A percentile compares a stretch with the other conserved stretches of the same genome.
These are phyloP conservation scores for Desmophyllum pertusum DNA, from an alignment of 92 coral and sea anemone genomes.

Conservation along the genomic window DNA sequence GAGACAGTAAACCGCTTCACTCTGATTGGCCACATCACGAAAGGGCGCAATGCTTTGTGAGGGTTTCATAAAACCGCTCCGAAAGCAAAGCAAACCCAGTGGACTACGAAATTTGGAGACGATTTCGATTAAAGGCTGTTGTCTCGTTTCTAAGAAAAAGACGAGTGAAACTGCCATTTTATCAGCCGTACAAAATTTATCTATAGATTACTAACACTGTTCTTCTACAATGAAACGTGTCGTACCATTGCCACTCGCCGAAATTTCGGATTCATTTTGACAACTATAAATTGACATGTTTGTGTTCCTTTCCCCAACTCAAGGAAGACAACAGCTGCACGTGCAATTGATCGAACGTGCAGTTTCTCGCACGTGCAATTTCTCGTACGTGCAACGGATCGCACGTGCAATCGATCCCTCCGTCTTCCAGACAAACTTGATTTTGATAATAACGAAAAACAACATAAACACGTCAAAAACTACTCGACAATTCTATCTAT, in stretches of 20 bases:
- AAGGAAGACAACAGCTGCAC: too few relatives aligned
- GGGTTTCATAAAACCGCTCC: not conserved
- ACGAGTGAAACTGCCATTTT: not conserved
- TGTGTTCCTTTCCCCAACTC: too few relatives aligned
- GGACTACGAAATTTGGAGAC: not conserved
- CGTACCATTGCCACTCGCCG: not conserved
- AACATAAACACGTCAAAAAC: too few relatives aligned
- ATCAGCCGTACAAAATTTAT: conserved; percentile 6
- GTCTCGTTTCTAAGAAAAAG: not conserved
- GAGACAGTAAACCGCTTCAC: not conserved
- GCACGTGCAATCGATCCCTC: too few relatives aligned
- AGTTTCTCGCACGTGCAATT: too few relatives aligned
- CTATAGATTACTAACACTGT: not conserved
- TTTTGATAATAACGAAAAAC: too few relatives aligned
- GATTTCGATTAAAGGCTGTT: not conserved
- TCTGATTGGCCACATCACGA: not conserved
- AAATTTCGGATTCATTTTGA: not conserved
- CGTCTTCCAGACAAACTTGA: too few relatives aligned
- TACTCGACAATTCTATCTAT: not conserved
- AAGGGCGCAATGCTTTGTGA: not conserved
- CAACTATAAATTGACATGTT: too few relatives aligned
- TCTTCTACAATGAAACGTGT: not conserved
- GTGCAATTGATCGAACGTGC: too few relatives aligned
- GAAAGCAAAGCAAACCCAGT: not conserved
- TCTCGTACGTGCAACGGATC: too few relatives aligned